phyloP scores from a whole-genome alignment of 1,140 invertebrate genomes.

The Gonioctena quinquepunctata region DNA sequence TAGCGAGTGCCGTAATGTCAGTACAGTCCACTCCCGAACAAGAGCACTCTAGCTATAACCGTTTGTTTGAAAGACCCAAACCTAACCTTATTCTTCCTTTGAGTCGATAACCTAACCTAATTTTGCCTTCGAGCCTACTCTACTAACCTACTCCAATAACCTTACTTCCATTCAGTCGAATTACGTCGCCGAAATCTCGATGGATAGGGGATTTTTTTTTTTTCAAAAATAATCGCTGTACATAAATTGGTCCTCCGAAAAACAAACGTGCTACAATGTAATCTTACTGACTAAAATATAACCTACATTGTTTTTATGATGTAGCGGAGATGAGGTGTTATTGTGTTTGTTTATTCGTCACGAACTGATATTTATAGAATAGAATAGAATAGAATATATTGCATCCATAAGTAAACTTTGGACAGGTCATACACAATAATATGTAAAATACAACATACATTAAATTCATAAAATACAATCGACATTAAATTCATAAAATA shows the following conservation, averaged over 20 bases:
- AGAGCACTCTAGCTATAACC: neutral
- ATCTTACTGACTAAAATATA: constrained; percentile 1
- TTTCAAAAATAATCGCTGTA: neutral
- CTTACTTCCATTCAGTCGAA: no score
- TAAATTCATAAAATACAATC: no score
- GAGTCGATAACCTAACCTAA: no score
- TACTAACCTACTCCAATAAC: no score
- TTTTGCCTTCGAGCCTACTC: no score
- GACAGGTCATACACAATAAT: no score
- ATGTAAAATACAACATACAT: no score
- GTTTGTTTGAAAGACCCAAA: neutral
- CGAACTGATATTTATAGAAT: constrained; percentile 19
- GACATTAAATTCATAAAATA: no score
- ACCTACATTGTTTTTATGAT: constrained; percentile 12
- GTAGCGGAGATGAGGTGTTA: constrained; percentile 15
- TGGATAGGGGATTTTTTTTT: neutral
- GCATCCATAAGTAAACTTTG: no score
- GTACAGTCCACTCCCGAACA: constrained; percentile 1
- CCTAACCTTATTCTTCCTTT: neutral
- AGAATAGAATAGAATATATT: no score
- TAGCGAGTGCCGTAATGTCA: constrained; percentile 39
- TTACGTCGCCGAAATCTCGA: no score
- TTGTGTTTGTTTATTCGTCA: constrained; percentile 24
- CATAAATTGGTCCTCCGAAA: constrained; percentile 2
- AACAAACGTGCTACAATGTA: constrained; percentile 13